Evolutionary conservation across 2,888 invertebrate species (phyloP).

Genomic region (Melieria crassipennis): DNA sequence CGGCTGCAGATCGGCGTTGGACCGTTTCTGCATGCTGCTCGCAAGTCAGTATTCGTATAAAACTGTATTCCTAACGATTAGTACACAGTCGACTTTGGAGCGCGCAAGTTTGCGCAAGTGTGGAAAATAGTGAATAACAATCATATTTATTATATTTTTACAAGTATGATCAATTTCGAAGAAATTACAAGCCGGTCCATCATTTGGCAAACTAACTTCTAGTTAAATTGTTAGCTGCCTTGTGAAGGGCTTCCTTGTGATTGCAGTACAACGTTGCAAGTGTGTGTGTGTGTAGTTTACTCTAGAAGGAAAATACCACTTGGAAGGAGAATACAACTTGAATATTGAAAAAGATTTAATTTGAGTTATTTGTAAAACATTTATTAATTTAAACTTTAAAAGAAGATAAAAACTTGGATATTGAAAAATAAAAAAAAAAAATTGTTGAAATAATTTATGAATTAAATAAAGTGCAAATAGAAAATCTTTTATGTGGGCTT

Average conservation of each 20-base stretch:
- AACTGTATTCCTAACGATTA: not conserved
- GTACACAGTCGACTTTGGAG: slow-evolving; percentile 11
- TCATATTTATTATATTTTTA: not conserved
- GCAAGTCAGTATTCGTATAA: not conserved
- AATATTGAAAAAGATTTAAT: no score
- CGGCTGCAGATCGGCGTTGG: no score
- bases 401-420: no score
- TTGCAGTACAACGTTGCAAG: slow-evolving; percentile 47
- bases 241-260: slow-evolving; percentile 66
- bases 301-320: not conserved
- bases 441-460: no score
- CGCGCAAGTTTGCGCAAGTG: slow-evolving; percentile 11
- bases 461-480: no score
- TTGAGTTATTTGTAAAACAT: no score
- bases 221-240: slow-evolving; percentile 64
- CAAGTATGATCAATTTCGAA: no score
- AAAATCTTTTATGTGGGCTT: no score
- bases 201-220: slow-evolving; percentile 64
- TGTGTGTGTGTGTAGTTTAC: not conserved
- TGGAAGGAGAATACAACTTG: no score
- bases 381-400: no score
- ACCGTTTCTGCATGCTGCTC: not conserved
- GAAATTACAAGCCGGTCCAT: slow-evolving; percentile 62
- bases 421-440: no score
- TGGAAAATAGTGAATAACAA: slow-evolving; percentile 20